A percentile compares a stretch with the other conserved stretches of the same genome.
Conservation (phyloP, 2,113 vertebrate genomes). For the Scomber colias region DNA sequence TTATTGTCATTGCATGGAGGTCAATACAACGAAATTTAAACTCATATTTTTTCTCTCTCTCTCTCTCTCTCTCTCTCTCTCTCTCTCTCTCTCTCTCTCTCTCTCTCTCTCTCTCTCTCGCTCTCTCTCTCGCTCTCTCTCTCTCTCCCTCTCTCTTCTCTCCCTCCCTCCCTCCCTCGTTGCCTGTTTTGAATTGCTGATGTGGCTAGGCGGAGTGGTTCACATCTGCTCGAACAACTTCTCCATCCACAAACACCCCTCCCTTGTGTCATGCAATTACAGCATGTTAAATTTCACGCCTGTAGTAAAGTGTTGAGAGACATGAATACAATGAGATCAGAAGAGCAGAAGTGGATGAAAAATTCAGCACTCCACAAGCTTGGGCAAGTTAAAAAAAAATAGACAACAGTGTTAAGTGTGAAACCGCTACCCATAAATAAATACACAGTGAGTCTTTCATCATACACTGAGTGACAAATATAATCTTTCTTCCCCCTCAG, state of each 20-base stretch:
- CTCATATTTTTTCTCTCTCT: too few relatives aligned
- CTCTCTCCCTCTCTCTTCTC: too few relatives aligned
- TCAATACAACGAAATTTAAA: too few relatives aligned
- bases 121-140: too few relatives aligned
- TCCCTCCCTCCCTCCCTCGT: slow-evolving; percentile 2
- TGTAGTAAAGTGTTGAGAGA: neutral
- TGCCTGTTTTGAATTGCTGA: slow-evolving; percentile 49
- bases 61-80: too few relatives aligned
- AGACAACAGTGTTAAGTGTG: too few relatives aligned
- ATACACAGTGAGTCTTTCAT: neutral
- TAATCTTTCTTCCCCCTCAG: neutral
- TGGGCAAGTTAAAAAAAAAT: too few relatives aligned
- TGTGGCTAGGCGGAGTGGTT: slow-evolving; percentile 20
- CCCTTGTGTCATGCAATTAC: slow-evolving; percentile 16
- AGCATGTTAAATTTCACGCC: slow-evolving; percentile 25
- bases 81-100: too few relatives aligned
- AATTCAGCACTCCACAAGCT: neutral
- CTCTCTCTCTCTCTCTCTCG: too few relatives aligned
- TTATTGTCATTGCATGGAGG: too few relatives aligned
- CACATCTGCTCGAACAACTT: slow-evolving; percentile 23
- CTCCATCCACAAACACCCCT: slow-evolving; percentile 1
- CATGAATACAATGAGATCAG: neutral
- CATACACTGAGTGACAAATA: neutral
- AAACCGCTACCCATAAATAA: neutral
- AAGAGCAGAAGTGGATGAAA: neutral